Conservation (phyloP, 2,888 invertebrate species). For the Luperina nickerlii region DNA sequence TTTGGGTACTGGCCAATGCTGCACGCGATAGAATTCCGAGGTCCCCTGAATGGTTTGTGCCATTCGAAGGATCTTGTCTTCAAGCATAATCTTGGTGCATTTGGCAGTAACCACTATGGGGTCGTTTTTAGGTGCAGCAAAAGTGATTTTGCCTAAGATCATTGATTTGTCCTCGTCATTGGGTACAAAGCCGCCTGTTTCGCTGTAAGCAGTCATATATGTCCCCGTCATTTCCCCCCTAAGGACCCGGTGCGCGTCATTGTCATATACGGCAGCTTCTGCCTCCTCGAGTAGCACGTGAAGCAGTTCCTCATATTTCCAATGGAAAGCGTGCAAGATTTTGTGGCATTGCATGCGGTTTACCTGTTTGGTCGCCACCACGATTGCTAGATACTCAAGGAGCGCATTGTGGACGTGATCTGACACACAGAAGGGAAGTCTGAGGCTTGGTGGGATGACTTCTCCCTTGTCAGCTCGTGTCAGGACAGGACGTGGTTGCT, state of each 20-base stretch:
- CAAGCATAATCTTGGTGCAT: slow-evolving; percentile 49
- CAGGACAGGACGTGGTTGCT: not conserved
- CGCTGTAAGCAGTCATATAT: slow-evolving; percentile 47
- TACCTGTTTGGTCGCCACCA: slow-evolving; percentile 27
- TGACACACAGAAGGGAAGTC: not conserved
- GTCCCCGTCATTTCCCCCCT: slow-evolving; percentile 25
- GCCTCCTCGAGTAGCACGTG: slow-evolving; percentile 36
- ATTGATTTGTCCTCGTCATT: slow-evolving; percentile 18
- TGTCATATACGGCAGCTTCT: slow-evolving; percentile 49
- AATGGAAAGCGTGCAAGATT: slow-evolving; percentile 13
- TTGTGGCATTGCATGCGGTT: slow-evolving; percentile 20
- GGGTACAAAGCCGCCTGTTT: slow-evolving; percentile 18
- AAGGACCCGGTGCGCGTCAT: slow-evolving; percentile 19
- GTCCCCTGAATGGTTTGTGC: not conserved
- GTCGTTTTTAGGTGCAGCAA: slow-evolving; percentile 22
- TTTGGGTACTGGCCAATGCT: slow-evolving; percentile 28
- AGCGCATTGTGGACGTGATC: slow-evolving; percentile 42
- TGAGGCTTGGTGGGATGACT: slow-evolving; percentile 22
- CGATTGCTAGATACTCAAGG: slow-evolving; percentile 35
- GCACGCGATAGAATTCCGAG: not conserved
- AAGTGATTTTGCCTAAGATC: slow-evolving; percentile 11
- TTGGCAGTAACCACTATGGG: slow-evolving; percentile 35
- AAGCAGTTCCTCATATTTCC: not conserved
- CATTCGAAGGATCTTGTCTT: slow-evolving; percentile 37
- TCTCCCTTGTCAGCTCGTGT: slow-evolving; percentile 47